phyloP scores from a whole-genome alignment of 1,140 invertebrate genomes.

The Drosophila grimshawi region DNA sequence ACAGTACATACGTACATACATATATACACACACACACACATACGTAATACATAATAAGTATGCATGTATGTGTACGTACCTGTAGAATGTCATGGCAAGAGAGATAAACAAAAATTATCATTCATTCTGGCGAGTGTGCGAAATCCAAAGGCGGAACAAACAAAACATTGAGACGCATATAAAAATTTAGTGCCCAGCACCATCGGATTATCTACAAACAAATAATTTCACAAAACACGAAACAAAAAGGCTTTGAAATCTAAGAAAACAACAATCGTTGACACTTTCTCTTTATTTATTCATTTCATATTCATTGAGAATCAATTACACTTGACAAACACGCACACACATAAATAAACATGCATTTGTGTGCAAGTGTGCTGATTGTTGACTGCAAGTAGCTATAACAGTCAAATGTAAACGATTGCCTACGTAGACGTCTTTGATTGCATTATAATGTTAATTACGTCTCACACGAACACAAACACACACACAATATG shows the following conservation, averaged over 20 bases:
- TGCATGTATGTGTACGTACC: neutral
- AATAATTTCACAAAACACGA: conserved; percentile 14
- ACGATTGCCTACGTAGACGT: neutral
- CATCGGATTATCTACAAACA: neutral
- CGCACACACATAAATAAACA: neutral
- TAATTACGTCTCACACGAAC: neutral
- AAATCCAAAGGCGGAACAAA: conserved; percentile 32
- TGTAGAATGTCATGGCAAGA: conserved; percentile 16
- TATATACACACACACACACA: neutral
- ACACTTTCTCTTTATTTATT: conserved; percentile 10
- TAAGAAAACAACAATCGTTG: neutral
- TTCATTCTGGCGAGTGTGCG: conserved; percentile 56
- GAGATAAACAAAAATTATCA: conserved; percentile 70
- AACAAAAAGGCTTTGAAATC: neutral
- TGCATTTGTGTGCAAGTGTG: conserved; percentile 3
- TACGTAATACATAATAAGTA: neutral
- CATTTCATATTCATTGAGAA: neutral
- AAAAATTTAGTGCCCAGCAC: neutral
- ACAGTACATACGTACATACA: neutral
- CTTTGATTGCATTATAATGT: conserved; percentile 6
- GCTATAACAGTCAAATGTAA: neutral
- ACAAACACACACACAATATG: neutral
- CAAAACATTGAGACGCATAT: neutral
- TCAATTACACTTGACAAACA: neutral
- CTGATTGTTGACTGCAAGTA: neutral